Conservation (phyloP, 1,140 invertebrate species). For the Chionoecetes opilio region DNA sequence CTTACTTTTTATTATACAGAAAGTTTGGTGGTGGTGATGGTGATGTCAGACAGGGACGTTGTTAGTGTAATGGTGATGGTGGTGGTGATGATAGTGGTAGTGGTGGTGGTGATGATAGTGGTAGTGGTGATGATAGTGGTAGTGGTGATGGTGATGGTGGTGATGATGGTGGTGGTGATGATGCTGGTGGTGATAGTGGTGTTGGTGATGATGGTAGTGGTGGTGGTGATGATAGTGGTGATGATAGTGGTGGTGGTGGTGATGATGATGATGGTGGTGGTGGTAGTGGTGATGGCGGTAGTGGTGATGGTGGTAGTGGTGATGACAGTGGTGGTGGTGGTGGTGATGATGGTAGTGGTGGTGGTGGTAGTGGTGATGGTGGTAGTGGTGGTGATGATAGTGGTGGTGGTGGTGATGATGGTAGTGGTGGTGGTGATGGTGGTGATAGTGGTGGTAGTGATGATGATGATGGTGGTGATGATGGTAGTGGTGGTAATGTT, state of each 20-base stretch:
- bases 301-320: background rate
- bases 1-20: background rate
- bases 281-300: background rate
- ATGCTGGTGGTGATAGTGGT: too few relatives aligned
- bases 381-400: background rate
- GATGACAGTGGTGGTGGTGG: background rate
- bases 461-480: background rate
- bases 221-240: constrained; percentile 20
- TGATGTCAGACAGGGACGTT: too few relatives aligned
- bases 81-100: constrained; percentile 31
- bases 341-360: background rate
- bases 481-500: background rate
- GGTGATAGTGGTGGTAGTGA: background rate
- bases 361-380: constrained; percentile 27
- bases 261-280: background rate
- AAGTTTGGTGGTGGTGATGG: constrained; percentile 12
- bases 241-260: too few relatives aligned
- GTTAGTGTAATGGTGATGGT: constrained; percentile 29
- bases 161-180: too few relatives aligned
- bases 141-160: background rate
- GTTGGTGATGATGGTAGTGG: too few relatives aligned
- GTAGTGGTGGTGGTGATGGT: background rate
- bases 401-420: background rate
- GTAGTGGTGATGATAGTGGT: too few relatives aligned
- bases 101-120: background rate